phyloP scores from a whole-genome alignment of 2,888 invertebrate species.

The Epistrophella euchroma region DNA sequence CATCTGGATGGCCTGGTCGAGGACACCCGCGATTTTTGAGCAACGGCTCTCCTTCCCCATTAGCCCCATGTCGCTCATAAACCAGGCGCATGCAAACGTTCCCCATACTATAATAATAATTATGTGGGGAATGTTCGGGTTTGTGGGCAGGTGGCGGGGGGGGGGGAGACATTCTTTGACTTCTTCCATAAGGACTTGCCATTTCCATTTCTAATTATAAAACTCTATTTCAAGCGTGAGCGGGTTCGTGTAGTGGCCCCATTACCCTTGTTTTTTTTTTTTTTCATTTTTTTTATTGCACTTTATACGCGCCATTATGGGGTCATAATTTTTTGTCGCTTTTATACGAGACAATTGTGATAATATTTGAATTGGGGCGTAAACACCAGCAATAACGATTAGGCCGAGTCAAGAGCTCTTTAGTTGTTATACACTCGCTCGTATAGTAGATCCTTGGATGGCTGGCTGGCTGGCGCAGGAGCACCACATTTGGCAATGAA shows the following conservation, averaged over 20 bases:
- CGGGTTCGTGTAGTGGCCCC: constrained; percentile 58
- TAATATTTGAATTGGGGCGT: constrained; percentile 71
- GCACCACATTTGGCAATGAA: constrained; percentile 25
- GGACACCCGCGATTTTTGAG: constrained; percentile 57
- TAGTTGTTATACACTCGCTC: not conserved
- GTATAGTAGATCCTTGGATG: not conserved
- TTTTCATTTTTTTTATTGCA: constrained; percentile 60
- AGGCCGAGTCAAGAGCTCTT: constrained; percentile 24
- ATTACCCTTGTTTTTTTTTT: constrained; percentile 61
- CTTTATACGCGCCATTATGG: constrained; percentile 68
- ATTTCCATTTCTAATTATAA: constrained; percentile 69
- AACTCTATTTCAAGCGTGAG: constrained; percentile 47
- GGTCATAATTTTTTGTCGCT: constrained; percentile 66
- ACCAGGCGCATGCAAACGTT: constrained; percentile 56
- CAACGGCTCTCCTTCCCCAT: not conserved
- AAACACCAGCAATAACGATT: constrained; percentile 70
- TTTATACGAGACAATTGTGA: constrained; percentile 74
- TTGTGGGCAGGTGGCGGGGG: too few species aligned
- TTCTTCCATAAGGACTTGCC: constrained; percentile 41
- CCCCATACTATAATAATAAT: constrained; percentile 32
- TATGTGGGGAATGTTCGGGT: constrained; percentile 14
- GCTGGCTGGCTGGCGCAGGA: too few species aligned
- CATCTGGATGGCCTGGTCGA: constrained; percentile 53
- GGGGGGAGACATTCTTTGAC: constrained; percentile 14
- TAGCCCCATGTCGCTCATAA: constrained; percentile 25